These are phyloP conservation scores for Mesorhabditis belari DNA, from an alignment of 2,888 invertebrate species.

Conservation along the genomic window DNA sequence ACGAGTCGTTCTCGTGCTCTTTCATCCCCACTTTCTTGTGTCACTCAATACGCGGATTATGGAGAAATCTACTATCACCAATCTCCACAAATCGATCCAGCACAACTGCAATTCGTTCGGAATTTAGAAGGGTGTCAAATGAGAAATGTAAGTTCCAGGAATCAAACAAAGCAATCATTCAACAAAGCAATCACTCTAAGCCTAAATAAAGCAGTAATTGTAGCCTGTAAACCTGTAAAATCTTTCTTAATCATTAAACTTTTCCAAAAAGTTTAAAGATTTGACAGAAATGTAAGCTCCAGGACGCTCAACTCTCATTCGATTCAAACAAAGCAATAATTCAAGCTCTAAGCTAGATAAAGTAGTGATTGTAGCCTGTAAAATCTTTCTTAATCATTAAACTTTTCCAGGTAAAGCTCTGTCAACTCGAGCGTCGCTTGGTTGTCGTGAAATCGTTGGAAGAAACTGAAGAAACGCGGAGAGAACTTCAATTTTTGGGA, in stretches of 20 bases:
- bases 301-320: no score
- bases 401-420: conserved; percentile 24
- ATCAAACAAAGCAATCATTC: no score
- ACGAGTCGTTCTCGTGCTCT: background rate
- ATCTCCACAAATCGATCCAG: conserved; percentile 29
- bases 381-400: background rate
- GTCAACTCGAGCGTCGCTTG: conserved; percentile 27
- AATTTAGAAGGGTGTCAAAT: conserved; percentile 58
- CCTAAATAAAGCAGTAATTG: no score
- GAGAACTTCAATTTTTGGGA: conserved; percentile 9
- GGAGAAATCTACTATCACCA: conserved; percentile 32
- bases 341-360: no score
- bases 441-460: conserved; percentile 35
- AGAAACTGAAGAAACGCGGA: conserved; percentile 14
- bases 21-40: conserved; percentile 28
- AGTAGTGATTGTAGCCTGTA: no score
- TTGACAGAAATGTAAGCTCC: no score
- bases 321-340: no score
- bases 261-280: no score
- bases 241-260: background rate
- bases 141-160: conserved; percentile 20
- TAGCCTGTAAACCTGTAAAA: no score
- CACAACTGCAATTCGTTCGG: conserved; percentile 70
- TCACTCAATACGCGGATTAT: conserved; percentile 32
- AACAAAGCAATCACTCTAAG: no score